phyloP scores from a whole-genome alignment of 2,797 vertebrate species.

The Vultur gryphus region DNA sequence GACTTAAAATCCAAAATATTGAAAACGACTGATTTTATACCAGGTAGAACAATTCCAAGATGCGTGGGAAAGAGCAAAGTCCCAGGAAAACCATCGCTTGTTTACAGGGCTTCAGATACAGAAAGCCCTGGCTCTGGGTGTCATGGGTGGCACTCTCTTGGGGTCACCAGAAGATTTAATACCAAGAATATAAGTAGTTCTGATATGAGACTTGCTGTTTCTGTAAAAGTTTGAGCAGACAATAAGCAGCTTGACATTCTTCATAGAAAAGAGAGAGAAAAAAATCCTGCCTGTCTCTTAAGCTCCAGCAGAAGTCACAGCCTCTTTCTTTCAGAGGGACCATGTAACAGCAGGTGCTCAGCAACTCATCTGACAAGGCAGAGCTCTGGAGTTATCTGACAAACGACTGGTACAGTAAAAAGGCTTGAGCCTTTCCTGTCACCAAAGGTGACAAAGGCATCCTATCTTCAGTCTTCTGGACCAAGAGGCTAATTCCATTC shows the following conservation, averaged over 20 bases:
- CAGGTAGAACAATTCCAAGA: neutral
- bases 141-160: neutral
- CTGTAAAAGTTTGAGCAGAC: neutral
- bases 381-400: neutral
- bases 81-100: neutral
- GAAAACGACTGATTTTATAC: neutral
- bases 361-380: neutral
- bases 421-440: neutral
- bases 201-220: neutral
- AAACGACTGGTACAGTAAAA: neutral
- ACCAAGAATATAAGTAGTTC: neutral
- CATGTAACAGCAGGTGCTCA: neutral
- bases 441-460: neutral
- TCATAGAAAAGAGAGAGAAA: neutral
- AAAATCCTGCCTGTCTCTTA: neutral
- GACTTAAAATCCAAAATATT: neutral
- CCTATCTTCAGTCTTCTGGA: neutral
- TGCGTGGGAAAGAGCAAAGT: neutral
- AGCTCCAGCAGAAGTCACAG: neutral
- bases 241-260: neutral
- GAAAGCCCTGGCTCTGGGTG: neutral
- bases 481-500: neutral
- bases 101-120: neutral
- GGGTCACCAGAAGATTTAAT: neutral
- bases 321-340: neutral